These are phyloP conservation scores for Limnephilus auricula DNA, from an alignment of 2,888 invertebrate genomes.

Conservation along the genomic window DNA sequence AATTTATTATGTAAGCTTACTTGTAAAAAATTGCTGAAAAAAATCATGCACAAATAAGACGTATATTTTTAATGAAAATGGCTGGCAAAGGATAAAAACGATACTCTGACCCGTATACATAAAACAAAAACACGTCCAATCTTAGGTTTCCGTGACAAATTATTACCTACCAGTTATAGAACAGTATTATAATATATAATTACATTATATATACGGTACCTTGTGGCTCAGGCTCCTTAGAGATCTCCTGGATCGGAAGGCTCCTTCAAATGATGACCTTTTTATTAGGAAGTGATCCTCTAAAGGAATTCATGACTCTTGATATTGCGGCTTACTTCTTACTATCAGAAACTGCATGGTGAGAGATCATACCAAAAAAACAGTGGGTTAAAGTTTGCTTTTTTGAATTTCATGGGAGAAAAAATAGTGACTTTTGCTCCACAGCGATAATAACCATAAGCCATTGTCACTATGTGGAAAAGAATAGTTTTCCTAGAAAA, in stretches of 20 bases:
- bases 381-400: neutral
- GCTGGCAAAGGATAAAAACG: neutral
- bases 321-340: neutral
- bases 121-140: neutral
- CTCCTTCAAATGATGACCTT: neutral
- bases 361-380: neutral
- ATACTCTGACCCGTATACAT: neutral
- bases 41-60: neutral
- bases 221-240: neutral
- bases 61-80: neutral
- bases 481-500: neutral
- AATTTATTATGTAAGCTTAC: constrained; percentile 21
- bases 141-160: neutral
- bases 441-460: neutral
- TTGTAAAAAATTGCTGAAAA: neutral
- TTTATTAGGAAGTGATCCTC: neutral
- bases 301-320: neutral
- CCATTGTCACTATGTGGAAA: neutral
- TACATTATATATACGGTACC: neutral
- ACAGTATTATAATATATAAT: neutral
- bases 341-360: neutral
- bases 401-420: neutral
- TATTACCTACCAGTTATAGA: too few species aligned
- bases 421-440: neutral
- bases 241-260: too few species aligned